Percentiles rank a stretch among this genome's conserved stretches.
Conservation (phyloP, 2,888 invertebrate genomes). For the Diaprepes abbreviatus region DNA sequence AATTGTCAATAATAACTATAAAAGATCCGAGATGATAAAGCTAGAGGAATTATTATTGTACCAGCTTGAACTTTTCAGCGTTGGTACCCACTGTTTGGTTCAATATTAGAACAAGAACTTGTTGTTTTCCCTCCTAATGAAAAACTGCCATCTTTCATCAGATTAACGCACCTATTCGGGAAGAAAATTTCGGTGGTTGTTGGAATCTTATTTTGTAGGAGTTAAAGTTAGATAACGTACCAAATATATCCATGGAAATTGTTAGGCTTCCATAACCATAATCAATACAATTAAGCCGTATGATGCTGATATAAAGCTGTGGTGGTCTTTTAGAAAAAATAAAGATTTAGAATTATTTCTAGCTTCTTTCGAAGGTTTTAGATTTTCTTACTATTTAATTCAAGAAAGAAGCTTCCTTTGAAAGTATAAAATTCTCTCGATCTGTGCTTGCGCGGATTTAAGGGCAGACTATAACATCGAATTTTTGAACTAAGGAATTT, state of each 20-base stretch:
- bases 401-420: no score
- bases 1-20: no score
- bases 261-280: slow-evolving; percentile 50
- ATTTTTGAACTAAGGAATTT: slow-evolving; percentile 18
- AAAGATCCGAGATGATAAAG: slow-evolving; percentile 41
- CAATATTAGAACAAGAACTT: background rate
- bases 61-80: slow-evolving; percentile 42
- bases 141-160: slow-evolving; percentile 51
- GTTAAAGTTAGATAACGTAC: slow-evolving; percentile 46
- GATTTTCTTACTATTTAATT: slow-evolving; percentile 11
- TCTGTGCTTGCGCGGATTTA: slow-evolving; percentile 9
- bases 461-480: background rate
- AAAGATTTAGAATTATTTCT: background rate
- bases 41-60: slow-evolving; percentile 40
- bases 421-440: background rate
- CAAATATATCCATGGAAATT: slow-evolving; percentile 43
- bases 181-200: slow-evolving; percentile 56
- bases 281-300: slow-evolving; percentile 54
- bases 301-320: slow-evolving; percentile 50
- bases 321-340: no score
- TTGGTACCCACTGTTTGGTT: slow-evolving; percentile 39
- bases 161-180: slow-evolving; percentile 52
- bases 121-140: slow-evolving; percentile 17
- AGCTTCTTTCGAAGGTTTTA: slow-evolving; percentile 1
- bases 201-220: slow-evolving; percentile 54